Base-by-base conservation (phyloP, 2,888 invertebrate genomes). In the Macrophya annulata region DNA sequence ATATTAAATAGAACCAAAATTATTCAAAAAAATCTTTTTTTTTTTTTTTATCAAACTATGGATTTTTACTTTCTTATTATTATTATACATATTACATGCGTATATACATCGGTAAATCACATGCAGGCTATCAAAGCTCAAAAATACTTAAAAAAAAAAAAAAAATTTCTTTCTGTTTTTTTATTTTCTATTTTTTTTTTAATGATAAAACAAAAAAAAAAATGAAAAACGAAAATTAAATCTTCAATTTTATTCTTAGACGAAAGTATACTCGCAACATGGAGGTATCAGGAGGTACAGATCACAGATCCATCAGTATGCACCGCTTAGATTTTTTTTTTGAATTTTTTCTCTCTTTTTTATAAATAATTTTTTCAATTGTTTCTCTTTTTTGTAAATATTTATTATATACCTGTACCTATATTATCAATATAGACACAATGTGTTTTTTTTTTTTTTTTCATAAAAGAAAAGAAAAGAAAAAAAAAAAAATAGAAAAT, bases 381-480 rank as follows among this genome's bases (percentile, higher is more conserved):
- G 85, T 86, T 74, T 79, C 59, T 85, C 79, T 82, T 85, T 86
- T 86, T 86, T 87, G 86, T 88, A 87, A 55, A 87, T 87, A 88
- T 79, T 79, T 51, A 79, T 79, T 79, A 31, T 31, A 79, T 79
- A 79, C 10, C 40, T 79, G 45, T 79, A 79, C 21, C n/a, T 79
- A 79, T 79, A 79, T 51, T 76, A 76, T 76, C 21, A 15, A 48
- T 71, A n/a, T 71, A 79, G 55, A 55, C 59, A 79, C 79, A 40
- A 84, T 77, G 17, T 88, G 90, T 91, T 91, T 91, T 89, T 91
- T 91, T 90, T 91, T 89, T 87, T 88, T 84, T 84, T 87, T 85
- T 90, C 88, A 90, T 90, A 88, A 89, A 89, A 88, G 86, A 92
- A 90, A 76, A 48, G 48, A 76, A 76, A 43, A 62, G 8, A 12